Evolutionary conservation across 2,113 vertebrate species (phyloP).

Genomic region (Notarius lentiginosus): DNA sequence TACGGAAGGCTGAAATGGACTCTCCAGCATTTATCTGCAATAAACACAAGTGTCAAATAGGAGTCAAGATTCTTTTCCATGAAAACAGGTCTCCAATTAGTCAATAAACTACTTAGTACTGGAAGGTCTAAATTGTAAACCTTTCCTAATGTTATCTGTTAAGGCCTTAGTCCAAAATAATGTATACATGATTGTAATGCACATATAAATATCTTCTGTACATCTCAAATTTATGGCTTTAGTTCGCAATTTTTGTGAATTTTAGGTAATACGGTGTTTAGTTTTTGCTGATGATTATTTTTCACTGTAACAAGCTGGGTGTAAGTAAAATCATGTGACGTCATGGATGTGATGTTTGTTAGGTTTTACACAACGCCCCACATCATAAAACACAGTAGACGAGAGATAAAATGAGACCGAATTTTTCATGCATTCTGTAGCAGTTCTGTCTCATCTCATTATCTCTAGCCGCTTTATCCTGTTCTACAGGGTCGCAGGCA

Average conservation of each 20-base stretch:
- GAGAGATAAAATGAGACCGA: no score
- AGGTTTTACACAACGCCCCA: neutral
- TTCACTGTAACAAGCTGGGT: no score
- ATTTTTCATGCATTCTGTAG: no score
- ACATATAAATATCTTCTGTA: neutral
- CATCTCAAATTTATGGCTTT: no score
- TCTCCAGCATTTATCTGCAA: slow-evolving; percentile 51
- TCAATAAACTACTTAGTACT: neutral
- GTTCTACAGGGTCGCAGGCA: no score
- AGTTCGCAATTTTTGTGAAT: no score
- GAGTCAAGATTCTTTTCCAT: neutral
- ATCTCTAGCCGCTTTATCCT: no score
- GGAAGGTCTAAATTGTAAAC: neutral
- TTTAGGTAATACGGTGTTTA: no score
- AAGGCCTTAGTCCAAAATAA: neutral
- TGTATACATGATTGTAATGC: neutral
- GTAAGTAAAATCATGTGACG: neutral
- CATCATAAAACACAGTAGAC: neutral
- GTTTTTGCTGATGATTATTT: no score
- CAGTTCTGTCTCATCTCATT: no score
- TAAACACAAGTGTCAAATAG: neutral
- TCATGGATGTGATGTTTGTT: neutral
- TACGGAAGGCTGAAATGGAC: slow-evolving; percentile 58
- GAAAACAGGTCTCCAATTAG: neutral
- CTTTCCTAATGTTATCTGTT: neutral